A percentile compares a stretch with the other conserved stretches of the same genome.
These are phyloP conservation scores for Centropus bengalensis DNA, from an alignment of 2,113 vertebrate species.

Conservation along the genomic window DNA sequence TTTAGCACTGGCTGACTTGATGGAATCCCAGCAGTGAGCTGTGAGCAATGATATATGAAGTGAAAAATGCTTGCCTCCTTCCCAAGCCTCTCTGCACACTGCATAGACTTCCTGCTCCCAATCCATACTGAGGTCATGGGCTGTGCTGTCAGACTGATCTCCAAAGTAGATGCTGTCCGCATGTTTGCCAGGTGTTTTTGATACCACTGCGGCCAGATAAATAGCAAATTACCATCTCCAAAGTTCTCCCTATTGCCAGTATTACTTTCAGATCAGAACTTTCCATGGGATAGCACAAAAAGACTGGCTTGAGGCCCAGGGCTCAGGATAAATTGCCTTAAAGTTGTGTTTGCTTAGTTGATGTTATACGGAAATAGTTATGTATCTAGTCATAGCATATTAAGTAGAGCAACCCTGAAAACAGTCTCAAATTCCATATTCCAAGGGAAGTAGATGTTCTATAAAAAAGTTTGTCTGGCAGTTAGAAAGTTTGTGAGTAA, in stretches of 20 bases:
- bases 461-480: slow-evolving; percentile 3
- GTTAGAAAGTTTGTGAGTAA: not conserved
- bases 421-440: not conserved
- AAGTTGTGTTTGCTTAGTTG: not conserved
- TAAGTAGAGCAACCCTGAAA: not conserved
- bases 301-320: not conserved
- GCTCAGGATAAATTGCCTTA: not conserved
- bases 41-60: slow-evolving; percentile 58
- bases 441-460: not conserved
- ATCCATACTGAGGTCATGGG: not conserved
- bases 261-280: not conserved
- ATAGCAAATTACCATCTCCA: not conserved
- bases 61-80: slow-evolving; percentile 47
- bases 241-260: not conserved
- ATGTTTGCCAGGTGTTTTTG: not conserved
- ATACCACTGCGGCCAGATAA: not conserved
- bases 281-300: not conserved
- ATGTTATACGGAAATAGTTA: slow-evolving; percentile 12
- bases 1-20: slow-evolving; percentile 18
- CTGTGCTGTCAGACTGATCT: not conserved
- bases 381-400: not conserved
- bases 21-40: slow-evolving; percentile 60
- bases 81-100: not conserved
- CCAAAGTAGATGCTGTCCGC: not conserved
- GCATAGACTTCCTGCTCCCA: not conserved